A percentile compares a stretch with the other conserved stretches of the same genome.
Evolutionary conservation across 2,888 invertebrate genomes (phyloP).

Genomic region (Pelosia muscerda): DNA sequence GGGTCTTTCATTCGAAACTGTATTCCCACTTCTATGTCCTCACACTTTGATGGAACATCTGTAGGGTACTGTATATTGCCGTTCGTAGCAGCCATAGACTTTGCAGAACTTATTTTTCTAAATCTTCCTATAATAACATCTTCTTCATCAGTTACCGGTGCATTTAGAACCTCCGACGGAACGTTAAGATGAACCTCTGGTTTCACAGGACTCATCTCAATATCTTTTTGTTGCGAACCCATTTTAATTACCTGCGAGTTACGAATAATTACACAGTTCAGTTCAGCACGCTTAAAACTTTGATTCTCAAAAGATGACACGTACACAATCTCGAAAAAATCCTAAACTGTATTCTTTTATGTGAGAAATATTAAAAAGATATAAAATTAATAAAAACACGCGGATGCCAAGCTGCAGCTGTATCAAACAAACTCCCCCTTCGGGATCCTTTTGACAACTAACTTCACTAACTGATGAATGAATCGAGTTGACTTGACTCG

Average conservation of each 20-base stretch:
- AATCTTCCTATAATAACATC: conserved; percentile 84
- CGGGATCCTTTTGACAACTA: conserved; percentile 37
- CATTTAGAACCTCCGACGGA: conserved; percentile 57
- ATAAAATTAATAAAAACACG: conserved; percentile 24
- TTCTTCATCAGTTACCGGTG: conserved; percentile 75
- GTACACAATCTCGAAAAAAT: background rate
- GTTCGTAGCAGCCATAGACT: conserved; percentile 85
- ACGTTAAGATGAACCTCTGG: conserved; percentile 55
- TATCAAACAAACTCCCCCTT: conserved; percentile 30
- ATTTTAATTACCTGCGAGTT: conserved; percentile 51
- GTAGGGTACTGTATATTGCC: conserved; percentile 81
- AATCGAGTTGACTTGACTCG: too few relatives aligned
- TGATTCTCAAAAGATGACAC: conserved; percentile 9
- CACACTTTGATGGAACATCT: conserved; percentile 64
- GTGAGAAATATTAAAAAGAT: conserved; percentile 34
- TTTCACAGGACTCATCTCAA: conserved; percentile 78
- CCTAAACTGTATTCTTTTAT: conserved; percentile 26
- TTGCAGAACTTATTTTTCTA: conserved; percentile 84
- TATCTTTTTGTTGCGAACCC: conserved; percentile 76
- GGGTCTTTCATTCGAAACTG: conserved; percentile 70
- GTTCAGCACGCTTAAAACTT: conserved; percentile 11
- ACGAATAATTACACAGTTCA: conserved; percentile 6
- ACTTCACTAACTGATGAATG: background rate
- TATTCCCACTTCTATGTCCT: conserved; percentile 76
- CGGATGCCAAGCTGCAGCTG: conserved; percentile 17